phyloP scores from a whole-genome alignment of 2,797 vertebrate species.

The Artibeus lituratus region DNA sequence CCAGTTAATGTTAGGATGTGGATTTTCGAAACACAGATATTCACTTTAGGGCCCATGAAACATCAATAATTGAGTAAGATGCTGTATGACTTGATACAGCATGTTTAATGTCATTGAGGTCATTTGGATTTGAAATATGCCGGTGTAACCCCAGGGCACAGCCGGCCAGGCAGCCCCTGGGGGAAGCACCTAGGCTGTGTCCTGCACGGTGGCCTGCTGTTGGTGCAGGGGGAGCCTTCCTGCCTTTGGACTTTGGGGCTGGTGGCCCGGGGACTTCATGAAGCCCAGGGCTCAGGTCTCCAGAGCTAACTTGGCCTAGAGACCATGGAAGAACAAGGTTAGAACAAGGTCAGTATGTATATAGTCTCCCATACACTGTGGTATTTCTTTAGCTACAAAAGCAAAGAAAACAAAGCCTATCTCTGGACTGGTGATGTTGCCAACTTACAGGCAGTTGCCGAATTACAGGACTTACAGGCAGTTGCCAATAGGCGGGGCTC shows the following conservation, averaged over 20 bases:
- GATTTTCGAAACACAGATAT: background rate
- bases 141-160: background rate
- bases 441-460: background rate
- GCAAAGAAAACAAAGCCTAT: background rate
- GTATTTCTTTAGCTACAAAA: no score
- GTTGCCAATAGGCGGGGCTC: background rate
- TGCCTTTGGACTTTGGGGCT: background rate
- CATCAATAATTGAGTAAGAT: background rate
- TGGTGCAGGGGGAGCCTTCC: background rate
- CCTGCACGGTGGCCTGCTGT: background rate
- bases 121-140: background rate
- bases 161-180: background rate
- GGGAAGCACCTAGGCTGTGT: background rate
- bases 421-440: background rate
- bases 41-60: background rate
- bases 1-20: background rate
- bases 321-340: background rate
- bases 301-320: background rate
- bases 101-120: background rate
- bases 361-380: no score
- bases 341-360: background rate
- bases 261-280: background rate
- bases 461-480: background rate
- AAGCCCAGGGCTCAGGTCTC: background rate
- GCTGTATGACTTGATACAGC: background rate